Conservation (phyloP, 2,888 invertebrate genomes). For the Clitarchus hookeri region DNA sequence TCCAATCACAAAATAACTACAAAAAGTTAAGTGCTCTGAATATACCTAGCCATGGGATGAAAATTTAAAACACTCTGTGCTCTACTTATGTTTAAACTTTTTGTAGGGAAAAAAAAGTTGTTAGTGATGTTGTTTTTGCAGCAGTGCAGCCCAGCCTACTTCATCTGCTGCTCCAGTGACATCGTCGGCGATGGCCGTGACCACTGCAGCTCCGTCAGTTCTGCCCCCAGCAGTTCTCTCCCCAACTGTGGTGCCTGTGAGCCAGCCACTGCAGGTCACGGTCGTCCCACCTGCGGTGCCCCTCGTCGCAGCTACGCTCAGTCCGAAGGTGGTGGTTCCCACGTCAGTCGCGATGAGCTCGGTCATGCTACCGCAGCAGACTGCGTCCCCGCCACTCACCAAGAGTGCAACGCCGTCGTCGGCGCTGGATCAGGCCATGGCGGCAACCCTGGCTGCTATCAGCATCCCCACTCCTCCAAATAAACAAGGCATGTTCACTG, state of each 20-base stretch:
- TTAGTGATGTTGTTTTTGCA: too few relatives aligned
- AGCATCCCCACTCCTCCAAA: conserved; percentile 69
- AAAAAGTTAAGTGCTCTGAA: too few relatives aligned
- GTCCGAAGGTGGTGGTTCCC: neutral
- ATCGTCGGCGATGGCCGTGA: conserved; percentile 40
- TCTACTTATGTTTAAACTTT: too few relatives aligned
- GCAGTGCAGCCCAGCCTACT: conserved; percentile 43
- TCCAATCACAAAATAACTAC: too few relatives aligned
- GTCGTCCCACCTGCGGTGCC: neutral
- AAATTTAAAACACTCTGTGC: too few relatives aligned
- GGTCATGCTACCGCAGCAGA: neutral
- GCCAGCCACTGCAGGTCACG: neutral
- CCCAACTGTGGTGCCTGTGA: too few relatives aligned
- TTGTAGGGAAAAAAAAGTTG: too few relatives aligned
- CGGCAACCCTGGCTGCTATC: conserved; percentile 89
- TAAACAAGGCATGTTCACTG: conserved; percentile 54
- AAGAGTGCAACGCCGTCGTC: conserved; percentile 31
- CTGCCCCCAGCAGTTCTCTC: neutral
- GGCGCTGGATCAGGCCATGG: conserved; percentile 92
- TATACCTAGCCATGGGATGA: too few relatives aligned
- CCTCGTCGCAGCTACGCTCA: neutral
- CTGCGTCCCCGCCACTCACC: conserved; percentile 24
- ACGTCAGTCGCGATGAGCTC: neutral
- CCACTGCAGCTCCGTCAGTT: neutral
- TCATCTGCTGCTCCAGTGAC: conserved; percentile 50